Conservation (phyloP, 2,888 invertebrate species). For the Escarpia spicata region DNA sequence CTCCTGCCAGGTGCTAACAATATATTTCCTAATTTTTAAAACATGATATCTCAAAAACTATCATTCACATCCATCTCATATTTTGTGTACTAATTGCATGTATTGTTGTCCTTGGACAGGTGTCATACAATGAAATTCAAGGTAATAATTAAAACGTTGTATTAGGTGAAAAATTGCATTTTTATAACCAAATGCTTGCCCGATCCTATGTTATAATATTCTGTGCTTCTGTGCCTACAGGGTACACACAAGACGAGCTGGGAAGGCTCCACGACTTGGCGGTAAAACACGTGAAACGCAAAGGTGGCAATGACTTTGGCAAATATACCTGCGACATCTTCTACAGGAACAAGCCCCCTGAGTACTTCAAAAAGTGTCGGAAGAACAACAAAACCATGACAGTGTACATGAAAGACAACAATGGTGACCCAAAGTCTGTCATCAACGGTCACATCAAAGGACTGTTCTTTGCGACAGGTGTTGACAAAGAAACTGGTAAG, state of each 20-base stretch:
- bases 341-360: slow-evolving; percentile 37
- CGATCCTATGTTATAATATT: neutral
- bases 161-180: no score
- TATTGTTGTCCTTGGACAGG: no score
- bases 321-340: neutral
- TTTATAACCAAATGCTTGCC: no score
- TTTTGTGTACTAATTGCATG: no score
- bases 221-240: neutral
- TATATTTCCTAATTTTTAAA: no score
- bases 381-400: slow-evolving; percentile 34
- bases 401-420: slow-evolving; percentile 33
- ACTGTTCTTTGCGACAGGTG: slow-evolving; percentile 36
- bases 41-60: no score
- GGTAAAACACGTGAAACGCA: neutral
- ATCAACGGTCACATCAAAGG: slow-evolving; percentile 36
- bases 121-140: no score
- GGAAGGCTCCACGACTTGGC: neutral
- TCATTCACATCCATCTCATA: no score
- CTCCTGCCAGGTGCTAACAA: no score
- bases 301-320: neutral
- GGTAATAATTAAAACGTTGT: no score
- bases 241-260: neutral
- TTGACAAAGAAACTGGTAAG: slow-evolving; percentile 12
- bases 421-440: slow-evolving; percentile 33
- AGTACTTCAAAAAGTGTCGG: slow-evolving; percentile 33